Evolutionary conservation across 1,140 invertebrate genomes (phyloP), one percentile per base, ranked within the genome.

Genomic region (Trichonephila inaurata): DNA sequence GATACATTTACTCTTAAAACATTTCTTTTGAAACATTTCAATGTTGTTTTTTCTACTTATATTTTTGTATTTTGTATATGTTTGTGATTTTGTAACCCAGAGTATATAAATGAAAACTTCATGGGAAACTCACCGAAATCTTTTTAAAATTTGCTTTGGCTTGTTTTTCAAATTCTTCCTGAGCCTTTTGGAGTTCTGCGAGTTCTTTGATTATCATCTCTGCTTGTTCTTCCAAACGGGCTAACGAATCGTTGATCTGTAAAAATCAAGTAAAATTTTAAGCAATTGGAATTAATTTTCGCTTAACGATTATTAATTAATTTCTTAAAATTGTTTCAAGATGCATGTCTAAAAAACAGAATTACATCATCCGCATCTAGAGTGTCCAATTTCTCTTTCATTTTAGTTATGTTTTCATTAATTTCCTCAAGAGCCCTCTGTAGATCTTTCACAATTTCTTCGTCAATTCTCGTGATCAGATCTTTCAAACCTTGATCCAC

Each of bases 321-420:
- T 51, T 10, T 10, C 51, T 51, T 51, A 51, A 51, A 51, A 10
- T 51, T 10, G 1, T 51, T 12, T 0, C 51, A 10, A 51, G 7
- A 51, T 51, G 7, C 10, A 51, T 12, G 51, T 10, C 51, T 33
- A 18, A 33, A 44, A 81, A 16, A 6, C 7, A 40, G 10, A 81
- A 81, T 21, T 60, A 92, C 91, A 10, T 92, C 91, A n/a, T 92
- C 91, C 6, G 91, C 82, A 40, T 92, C 91, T 5, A 92, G 66
- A 2, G 40, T 58, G 18, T 83, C 83, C 62, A 92, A 18, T 60
- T 92, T 92, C 24, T 16, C 66, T 16, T 72, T 33, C 44, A 92
- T 92, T 5, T 19, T 4, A 0, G 85, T 24, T 1, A 92, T 19
- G 14, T 28, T 60, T 10, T n/a, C 21, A 10, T 24, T 33, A 14